Evolutionary conservation across 2,797 vertebrate genomes (phyloP).

Genomic region (Amazonetta brasiliensis): DNA sequence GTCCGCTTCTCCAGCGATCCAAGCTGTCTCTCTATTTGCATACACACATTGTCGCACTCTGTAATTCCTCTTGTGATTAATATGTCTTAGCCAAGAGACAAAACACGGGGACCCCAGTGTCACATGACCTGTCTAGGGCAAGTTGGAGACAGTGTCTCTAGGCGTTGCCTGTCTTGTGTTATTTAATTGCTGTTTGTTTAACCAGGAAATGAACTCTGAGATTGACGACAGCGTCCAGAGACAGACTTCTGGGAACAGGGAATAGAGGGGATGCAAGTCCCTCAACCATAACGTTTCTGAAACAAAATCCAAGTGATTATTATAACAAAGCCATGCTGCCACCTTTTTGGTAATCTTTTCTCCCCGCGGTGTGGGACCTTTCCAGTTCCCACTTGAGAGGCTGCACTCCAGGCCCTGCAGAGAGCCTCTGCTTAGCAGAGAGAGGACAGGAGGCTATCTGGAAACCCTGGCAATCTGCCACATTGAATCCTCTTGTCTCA

Average conservation of each 20-base stretch:
- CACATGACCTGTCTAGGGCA: neutral
- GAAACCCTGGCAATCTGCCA: neutral
- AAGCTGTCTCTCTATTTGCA: neutral
- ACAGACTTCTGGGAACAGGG: constrained; percentile 69
- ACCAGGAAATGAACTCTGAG: constrained; percentile 75
- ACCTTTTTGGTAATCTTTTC: neutral
- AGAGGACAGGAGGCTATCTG: neutral
- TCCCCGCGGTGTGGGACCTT: neutral
- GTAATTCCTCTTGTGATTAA: constrained; percentile 41
- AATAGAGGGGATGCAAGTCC: neutral
- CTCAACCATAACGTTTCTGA: constrained; percentile 28
- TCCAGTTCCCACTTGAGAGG: neutral
- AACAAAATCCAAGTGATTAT: neutral
- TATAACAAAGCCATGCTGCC: neutral
- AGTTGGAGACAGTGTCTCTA: constrained; percentile 50
- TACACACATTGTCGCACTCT: neutral
- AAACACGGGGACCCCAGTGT: constrained; percentile 16
- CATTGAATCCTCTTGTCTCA: neutral
- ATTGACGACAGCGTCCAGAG: constrained; percentile 59
- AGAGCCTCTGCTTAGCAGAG: neutral
- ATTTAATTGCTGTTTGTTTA: constrained; percentile 77
- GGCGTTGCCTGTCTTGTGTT: constrained; percentile 60
- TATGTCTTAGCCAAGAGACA: constrained; percentile 24
- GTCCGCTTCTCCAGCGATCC: neutral
- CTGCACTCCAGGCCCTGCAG: neutral